Base-by-base conservation (phyloP, 2,797 vertebrate genomes). In the Eulemur rubriventer region DNA sequence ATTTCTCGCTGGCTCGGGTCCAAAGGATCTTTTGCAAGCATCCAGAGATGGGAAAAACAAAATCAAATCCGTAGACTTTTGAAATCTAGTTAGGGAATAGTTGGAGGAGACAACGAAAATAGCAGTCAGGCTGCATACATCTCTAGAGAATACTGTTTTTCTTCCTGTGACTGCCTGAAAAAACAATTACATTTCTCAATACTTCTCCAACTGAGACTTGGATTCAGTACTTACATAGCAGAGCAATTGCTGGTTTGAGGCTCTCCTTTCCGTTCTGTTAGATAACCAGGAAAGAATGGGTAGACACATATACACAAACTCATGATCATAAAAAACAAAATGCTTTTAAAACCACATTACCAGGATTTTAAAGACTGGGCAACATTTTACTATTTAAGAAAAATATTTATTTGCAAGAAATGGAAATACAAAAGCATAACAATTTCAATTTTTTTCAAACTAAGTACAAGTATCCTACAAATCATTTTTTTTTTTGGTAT, bases 331-430 rank as follows among this genome's bases (percentile, higher is more conserved):
- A 28, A 9, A 84, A 70, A 61, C 48, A 65, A 81, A 80, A 30
- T 9, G 59, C n/a, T 81, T 87, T 89, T 61, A 88, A 87, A 94
- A 83, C 26, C 67, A 86, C 8, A 38, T 63, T 8, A 35, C 33
- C 26, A 73, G 63, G 46, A 72, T 82, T 88, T 83, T 35, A 91
- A 96, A 95, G 79, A 96, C 89, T 65, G 69, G 84, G 73, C 91
- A 89, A 8, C 61, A 61, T 41, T 91, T 95, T 86, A 75, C 69
- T 98, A 98, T 93, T 98, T 99, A 98, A 98, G 98, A 98, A 98
- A 98, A 98, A 98, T 98, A 98, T 99, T 99, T 99, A 99, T 99
- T 99, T 98, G 98, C 98, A 98, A 98, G 98, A 98, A 98, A 98
- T 92, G 92, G 97, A 98, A 97, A 97, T 98, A 97, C 89, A 97